Evolutionary conservation across 1,140 invertebrate species (phyloP), one percentile per base, ranked within the genome.

Genomic region (Drosophila ficusphila): DNA sequence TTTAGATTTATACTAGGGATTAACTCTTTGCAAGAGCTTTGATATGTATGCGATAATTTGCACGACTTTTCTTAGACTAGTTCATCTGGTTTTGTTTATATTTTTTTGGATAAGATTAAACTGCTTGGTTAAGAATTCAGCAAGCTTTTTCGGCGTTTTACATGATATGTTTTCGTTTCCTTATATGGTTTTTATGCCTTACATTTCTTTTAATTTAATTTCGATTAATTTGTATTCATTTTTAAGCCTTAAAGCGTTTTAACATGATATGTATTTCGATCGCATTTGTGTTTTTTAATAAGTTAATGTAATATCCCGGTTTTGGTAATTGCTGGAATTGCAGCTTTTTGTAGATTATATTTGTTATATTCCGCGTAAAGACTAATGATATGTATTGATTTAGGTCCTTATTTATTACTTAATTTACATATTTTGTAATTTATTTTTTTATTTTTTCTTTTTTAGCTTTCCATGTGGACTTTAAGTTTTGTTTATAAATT

Each of bases 31-130:
- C 41, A 81, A 86, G 81, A 88, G 81, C 34, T 14, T 56, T 86
- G 81, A 86, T 86, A 86, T 86, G 81, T 86, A 86, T 86, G 81
- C 82, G 81, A 86, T 86, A 77, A 65, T 67, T 60, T 65, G 64
- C 62, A 77, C 51, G 34, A 53, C 68, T 53, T 64, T 54, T 23
- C 56, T 73, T 74, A 86, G 27, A 71, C 82, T 86, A 86, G 29
- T 68, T 75, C 76, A 86, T 88, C 73, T 12, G 39, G 31, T 52
- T 77, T 70, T 42, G 12, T 64, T 57, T 61, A 4, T 27, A 39
- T 39, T 52, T 25, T 23, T n/a, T 27, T 21, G 7, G 11, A 7
- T 42, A 21, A 29, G 3, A 33, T 65, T n/a, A 4, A 21, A 27
- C 6, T 46, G 48, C 68, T 61, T 47, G 31, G 29, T 33, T 33